Evolutionary conservation across 2,113 vertebrate species (phyloP).

Genomic region (Chaetops frenatus): DNA sequence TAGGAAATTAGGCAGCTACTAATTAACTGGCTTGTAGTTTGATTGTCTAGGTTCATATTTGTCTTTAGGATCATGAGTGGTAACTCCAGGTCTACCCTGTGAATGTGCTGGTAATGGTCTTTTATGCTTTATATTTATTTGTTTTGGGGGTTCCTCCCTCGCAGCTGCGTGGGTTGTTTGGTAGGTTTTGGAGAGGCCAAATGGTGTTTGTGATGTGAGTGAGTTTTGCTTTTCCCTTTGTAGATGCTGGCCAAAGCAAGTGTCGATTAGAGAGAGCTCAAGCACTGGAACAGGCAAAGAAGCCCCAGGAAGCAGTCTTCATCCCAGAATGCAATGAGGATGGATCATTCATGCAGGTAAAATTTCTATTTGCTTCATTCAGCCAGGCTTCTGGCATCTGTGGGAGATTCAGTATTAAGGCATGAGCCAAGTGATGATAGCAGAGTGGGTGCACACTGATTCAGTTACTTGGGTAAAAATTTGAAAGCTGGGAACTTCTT

Average conservation of each 20-base stretch:
- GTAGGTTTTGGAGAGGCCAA: not conserved
- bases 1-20: not conserved
- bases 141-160: fast-evolving
- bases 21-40: not conserved
- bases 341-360: constrained; percentile 92
- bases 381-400: not conserved
- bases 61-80: not conserved
- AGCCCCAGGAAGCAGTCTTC: constrained; percentile 93
- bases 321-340: constrained; percentile 95
- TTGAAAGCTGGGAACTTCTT: not conserved
- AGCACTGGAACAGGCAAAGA: constrained; percentile 87
- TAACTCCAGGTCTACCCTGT: not conserved
- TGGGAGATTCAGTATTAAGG: not conserved
- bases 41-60: not conserved
- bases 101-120: not conserved
- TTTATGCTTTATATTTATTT: not conserved
- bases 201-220: not conserved
- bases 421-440: not conserved
- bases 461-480: not conserved
- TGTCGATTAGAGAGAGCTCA: constrained; percentile 87
- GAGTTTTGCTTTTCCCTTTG: not conserved
- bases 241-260: constrained; percentile 91
- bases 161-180: not conserved
- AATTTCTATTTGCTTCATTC: not conserved
- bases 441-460: not conserved